Conservation (phyloP, 35 echinoderm and acorn worm genomes). For the Ophiothrix spiculata region DNA sequence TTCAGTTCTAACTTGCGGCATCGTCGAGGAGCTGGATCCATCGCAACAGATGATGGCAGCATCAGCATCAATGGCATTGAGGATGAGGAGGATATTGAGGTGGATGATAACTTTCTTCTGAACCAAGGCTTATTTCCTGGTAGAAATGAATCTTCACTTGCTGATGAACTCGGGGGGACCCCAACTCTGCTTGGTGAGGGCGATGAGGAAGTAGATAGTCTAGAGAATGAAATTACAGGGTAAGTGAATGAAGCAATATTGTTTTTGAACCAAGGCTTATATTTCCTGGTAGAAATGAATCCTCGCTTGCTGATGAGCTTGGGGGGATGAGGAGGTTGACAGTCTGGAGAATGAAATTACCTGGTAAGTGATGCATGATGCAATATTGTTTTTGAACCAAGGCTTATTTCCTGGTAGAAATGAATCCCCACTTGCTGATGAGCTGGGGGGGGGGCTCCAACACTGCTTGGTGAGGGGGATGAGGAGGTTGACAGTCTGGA, state of each 20-base stretch:
- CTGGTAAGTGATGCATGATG: too few relatives aligned
- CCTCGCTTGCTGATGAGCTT: background rate
- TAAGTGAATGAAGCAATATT: too few relatives aligned
- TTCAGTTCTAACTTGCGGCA: too few relatives aligned
- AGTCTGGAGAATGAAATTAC: too few relatives aligned
- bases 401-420: too few relatives aligned
- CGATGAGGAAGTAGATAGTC: background rate
- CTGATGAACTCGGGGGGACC: background rate
- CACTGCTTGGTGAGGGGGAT: background rate
- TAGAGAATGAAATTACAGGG: background rate
- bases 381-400: too few relatives aligned
- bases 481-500: background rate
- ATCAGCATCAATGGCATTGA: background rate
- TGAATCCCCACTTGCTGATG: too few relatives aligned
- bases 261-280: conserved; percentile 1
- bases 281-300: background rate
- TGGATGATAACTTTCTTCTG: background rate
- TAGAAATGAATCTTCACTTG: background rate
- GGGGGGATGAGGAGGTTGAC: too few relatives aligned
- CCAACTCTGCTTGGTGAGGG: background rate
- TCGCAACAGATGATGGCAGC: background rate
- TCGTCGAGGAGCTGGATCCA: too few relatives aligned
- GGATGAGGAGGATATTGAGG: background rate
- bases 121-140: conserved; percentile 1
- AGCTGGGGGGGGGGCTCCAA: background rate